A percentile compares a stretch with the other conserved stretches of the same genome.
These are phyloP conservation scores for Neoscelio sp. DNA, from an alignment of 2,888 invertebrate genomes.

Conservation along the genomic window DNA sequence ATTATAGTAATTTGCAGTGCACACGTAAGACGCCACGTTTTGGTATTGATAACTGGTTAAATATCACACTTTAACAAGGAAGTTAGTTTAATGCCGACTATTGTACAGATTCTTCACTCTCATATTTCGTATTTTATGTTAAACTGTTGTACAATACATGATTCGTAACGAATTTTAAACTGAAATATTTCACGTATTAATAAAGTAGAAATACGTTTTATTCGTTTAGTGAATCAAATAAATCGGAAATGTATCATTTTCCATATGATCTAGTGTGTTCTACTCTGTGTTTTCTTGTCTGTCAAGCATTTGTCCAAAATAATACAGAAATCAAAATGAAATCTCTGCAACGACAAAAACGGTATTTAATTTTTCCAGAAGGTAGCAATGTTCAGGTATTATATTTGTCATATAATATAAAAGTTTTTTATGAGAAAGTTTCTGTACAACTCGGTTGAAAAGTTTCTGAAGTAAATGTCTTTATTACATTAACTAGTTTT, in stretches of 20 bases:
- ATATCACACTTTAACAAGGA: conserved; percentile 11
- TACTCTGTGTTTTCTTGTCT: conserved; percentile 19
- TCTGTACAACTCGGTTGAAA: neutral
- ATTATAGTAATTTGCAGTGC: conserved; percentile 29
- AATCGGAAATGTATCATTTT: conserved; percentile 14
- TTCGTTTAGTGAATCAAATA: conserved; percentile 3
- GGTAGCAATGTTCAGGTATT: conserved; percentile 86
- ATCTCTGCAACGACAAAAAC: conserved; percentile 84
- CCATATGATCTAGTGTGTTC: conserved; percentile 7
- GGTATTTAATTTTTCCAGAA: conserved; percentile 86
- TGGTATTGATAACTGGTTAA: conserved; percentile 18
- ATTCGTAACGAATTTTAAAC: neutral
- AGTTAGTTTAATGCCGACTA: conserved; percentile 11
- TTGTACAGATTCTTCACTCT: neutral
- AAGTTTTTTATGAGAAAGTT: conserved; percentile 8
- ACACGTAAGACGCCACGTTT: neutral
- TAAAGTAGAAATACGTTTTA: neutral
- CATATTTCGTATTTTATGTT: conserved; percentile 17
- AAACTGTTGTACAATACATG: too few relatives aligned
- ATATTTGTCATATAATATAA: neutral
- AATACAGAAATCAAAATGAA: conserved; percentile 20
- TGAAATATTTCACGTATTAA: conserved; percentile 1
- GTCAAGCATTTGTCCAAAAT: conserved; percentile 26
- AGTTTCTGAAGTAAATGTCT: too few relatives aligned
- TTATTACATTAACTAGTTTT: neutral